Base-by-base conservation (phyloP, 1,140 invertebrate species). In the Drosophila truncata region DNA sequence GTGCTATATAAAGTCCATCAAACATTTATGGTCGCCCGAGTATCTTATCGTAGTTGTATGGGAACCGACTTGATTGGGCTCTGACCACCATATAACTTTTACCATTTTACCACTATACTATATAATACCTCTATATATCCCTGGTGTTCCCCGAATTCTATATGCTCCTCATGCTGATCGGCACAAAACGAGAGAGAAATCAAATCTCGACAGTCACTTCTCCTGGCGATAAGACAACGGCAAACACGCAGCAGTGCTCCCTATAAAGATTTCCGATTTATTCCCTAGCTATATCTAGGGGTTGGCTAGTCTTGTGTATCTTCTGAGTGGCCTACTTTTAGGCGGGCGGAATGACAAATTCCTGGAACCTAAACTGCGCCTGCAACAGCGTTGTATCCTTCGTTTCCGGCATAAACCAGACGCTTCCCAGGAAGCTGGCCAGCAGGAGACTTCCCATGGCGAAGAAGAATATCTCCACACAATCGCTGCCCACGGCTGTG, bases 401-500 rank as follows among this genome's bases (percentile, higher is more conserved):
- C 1, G 91, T 92, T 64, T 92, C 91, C 4, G 91, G 91, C 63
- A 92, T 54, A 16, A 63, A 82, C 70, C 82, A 79, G 13, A 88
- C 59, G 25, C 83, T 76, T 10, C 77, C 42, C 0, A 82, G 37
- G 20, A 82, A 88, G 10, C 74, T 80, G 1, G 76, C 59, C 42
- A 92, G 5, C 29, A 75, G 61, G 0, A 92, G 41, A 0, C 52
- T 33, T 3, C 83, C 91, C 3, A 92, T 49, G 14, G 59, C 55
- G 23, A 66, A 67, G 42, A 91, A 92, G 14, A 74, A 92, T 4
- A 57, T 1, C 2, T 18, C 33, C 0, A 78, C 18, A 11, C 20
- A 13, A 1, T 41, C 23, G 27, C 27, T 35, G 29, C 50, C 42
- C 33, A 25, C 33, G 9, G 27, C 59, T 2, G 70, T 37, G 14